phyloP scores from a whole-genome alignment of 1,140 invertebrate genomes.

The Rhyacophila brunnea region DNA sequence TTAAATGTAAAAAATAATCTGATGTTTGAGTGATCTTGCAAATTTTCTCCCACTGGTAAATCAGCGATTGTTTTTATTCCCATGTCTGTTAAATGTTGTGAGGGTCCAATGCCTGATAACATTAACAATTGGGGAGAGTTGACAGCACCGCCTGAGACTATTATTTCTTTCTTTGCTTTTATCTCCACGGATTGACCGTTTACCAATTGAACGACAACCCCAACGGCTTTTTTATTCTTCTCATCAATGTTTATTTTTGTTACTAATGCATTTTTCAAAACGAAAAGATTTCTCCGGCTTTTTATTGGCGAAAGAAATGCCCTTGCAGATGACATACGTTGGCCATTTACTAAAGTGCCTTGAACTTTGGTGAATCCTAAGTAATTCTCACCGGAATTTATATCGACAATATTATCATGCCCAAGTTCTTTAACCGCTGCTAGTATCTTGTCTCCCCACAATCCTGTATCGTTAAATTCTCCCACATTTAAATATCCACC shows the following conservation, averaged over 20 bases:
- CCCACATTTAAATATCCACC: conserved; percentile 1
- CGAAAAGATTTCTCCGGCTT: conserved; percentile 55
- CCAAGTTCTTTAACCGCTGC: conserved; percentile 34
- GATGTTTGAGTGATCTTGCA: conserved; percentile 64
- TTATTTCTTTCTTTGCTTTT: conserved; percentile 61
- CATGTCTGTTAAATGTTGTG: conserved; percentile 60
- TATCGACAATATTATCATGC: conserved; percentile 54
- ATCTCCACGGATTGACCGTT: conserved; percentile 43
- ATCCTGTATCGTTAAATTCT: conserved; percentile 22
- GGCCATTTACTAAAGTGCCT: conserved; percentile 51
- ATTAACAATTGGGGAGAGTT: conserved; percentile 66
- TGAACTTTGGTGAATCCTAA: conserved; percentile 51
- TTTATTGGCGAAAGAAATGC: conserved; percentile 55
- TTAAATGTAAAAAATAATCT: conserved; percentile 1
- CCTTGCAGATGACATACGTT: conserved; percentile 42
- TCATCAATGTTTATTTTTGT: conserved; percentile 67
- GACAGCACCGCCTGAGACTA: conserved; percentile 62
- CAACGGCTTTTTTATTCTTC: conserved; percentile 54
- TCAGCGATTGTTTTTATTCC: conserved; percentile 57
- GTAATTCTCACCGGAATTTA: conserved; percentile 60
- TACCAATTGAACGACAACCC: conserved; percentile 57
- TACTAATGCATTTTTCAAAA: conserved; percentile 57
- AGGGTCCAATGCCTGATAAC: conserved; percentile 72
- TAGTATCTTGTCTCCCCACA: conserved; percentile 52
- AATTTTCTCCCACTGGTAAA: conserved; percentile 62